phyloP scores from a whole-genome alignment of 2,888 invertebrate species.

The Aphodius granarius region DNA sequence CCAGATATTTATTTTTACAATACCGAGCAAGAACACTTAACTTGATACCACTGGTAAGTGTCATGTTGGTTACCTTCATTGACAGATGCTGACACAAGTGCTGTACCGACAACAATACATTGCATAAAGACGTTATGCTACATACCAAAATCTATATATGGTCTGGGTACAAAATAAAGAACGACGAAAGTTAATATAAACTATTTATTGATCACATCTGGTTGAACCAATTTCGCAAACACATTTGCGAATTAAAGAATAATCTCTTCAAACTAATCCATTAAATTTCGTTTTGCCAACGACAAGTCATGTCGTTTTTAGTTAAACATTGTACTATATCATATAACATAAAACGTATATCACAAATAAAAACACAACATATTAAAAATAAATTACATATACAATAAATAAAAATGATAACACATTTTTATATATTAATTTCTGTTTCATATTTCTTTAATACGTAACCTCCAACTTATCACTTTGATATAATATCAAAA shows the following conservation, averaged over 20 bases:
- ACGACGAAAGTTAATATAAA: not conserved
- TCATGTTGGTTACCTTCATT: too few species aligned
- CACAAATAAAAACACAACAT: not conserved
- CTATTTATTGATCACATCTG: not conserved
- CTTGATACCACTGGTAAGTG: too few species aligned
- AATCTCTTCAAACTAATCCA: not conserved
- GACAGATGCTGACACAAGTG: too few species aligned
- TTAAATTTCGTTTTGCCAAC: not conserved
- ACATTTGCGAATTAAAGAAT: not conserved
- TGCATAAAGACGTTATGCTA: too few species aligned
- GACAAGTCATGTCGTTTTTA: not conserved
- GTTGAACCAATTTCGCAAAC: not conserved
- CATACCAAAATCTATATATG: too few species aligned
- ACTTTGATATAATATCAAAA: not conserved
- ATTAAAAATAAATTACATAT: not conserved
- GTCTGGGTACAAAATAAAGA: not conserved
- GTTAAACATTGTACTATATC: not conserved
- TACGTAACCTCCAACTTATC: not conserved
- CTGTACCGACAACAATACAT: too few species aligned
- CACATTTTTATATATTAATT: not conserved
- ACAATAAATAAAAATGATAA: not conserved
- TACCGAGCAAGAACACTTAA: too few species aligned
- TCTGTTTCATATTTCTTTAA: not conserved
- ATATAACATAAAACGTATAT: not conserved
- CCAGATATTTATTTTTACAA: too few species aligned